Evolutionary conservation across 2,888 invertebrate genomes (phyloP), one percentile per base, ranked within the genome.

Genomic region (Danaus chrysippus): DNA sequence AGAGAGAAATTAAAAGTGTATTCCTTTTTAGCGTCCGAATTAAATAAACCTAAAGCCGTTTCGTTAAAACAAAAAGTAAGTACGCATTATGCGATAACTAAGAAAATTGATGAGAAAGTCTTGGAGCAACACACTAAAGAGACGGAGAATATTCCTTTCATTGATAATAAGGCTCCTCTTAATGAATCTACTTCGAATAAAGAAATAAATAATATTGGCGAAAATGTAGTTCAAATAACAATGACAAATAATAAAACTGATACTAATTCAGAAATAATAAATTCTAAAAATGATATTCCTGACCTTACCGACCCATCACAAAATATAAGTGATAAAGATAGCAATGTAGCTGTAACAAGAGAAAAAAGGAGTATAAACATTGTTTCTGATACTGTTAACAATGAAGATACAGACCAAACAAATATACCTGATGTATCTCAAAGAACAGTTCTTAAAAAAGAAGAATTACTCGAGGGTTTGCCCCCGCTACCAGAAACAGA

Each of bases 31-130:
- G 83, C 80, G 10, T 79, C 84, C 15, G 85, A 89, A 73, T 67
- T 89, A 66, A 75, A 78, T 0, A 83, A 77, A 64, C 88, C 89
- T 11, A 87, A 81, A 76, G 71, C 80, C 52, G 75, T 89, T 10
- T 72, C 89, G 12, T 71, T 89, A 42, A 83, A 85, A 70, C 88
- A 88, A 70, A 87, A 83, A 79, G 76, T 88, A 13, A 78, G 79
- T 71, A 79, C 82, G 73, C 81, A 83, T 71, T 87, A 85, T 68
- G 68, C 71, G 1, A 73, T 82, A 34, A 83, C 79, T 1, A 87
- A 87, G 71, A 81, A 77, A 67, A 70, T 86, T 44, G 85, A 88
- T 72, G 76, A 80, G 63, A 76, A 78, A 63, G 72, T 87, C 56
- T 59, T 49, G 34, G 61, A 53, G 41, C 44, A 59, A 54, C 49